Evolutionary conservation across 1,140 invertebrate species (phyloP).

Genomic region (Hyphantria cunea): DNA sequence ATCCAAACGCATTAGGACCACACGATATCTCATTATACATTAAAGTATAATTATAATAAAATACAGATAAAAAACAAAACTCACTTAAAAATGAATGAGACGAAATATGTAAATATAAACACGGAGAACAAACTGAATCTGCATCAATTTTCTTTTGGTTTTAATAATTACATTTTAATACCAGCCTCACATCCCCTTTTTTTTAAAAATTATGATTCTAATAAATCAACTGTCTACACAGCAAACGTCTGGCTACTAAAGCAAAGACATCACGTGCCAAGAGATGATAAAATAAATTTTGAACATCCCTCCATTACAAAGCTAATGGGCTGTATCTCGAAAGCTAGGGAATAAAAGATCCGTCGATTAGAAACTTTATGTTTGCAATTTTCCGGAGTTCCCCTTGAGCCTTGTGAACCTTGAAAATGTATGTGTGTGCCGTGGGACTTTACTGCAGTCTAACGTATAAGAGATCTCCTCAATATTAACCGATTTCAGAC

Average conservation of each 20-base stretch:
- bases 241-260: slow-evolving; percentile 43
- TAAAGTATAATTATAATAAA: too few species aligned
- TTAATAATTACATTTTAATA: slow-evolving; percentile 23
- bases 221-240: slow-evolving; percentile 44
- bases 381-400: slow-evolving; percentile 71
- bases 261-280: slow-evolving; percentile 74
- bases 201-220: slow-evolving; percentile 36
- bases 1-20: too few species aligned
- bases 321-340: slow-evolving; percentile 78
- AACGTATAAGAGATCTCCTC: too few species aligned
- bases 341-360: slow-evolving; percentile 77
- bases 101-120: too few species aligned
- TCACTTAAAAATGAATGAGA: too few species aligned
- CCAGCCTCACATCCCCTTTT: too few species aligned
- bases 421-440: slow-evolving; percentile 39
- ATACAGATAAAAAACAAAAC: too few species aligned
- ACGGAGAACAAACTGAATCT: too few species aligned
- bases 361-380: slow-evolving; percentile 80
- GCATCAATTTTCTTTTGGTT: too few species aligned
- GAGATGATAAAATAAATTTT: slow-evolving; percentile 80
- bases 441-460: too few species aligned
- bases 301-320: slow-evolving; percentile 76
- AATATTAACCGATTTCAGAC: too few species aligned
- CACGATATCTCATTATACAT: too few species aligned
- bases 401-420: slow-evolving; percentile 45